phyloP scores from a whole-genome alignment of 2,888 invertebrate genomes.

The Cistogaster globosa region DNA sequence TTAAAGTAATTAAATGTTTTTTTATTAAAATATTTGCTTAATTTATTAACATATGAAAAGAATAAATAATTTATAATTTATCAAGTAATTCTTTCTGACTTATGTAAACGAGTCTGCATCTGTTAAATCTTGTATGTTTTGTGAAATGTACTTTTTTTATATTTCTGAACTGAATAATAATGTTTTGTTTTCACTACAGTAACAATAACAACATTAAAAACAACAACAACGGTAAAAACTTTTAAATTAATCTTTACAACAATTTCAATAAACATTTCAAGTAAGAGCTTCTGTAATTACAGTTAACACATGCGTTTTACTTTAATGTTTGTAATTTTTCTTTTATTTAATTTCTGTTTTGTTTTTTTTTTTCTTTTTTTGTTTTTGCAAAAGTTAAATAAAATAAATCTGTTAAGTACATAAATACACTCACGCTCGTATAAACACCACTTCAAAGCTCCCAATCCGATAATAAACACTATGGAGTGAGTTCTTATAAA shows the following conservation, averaged over 20 bases:
- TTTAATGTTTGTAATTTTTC: constrained; percentile 23
- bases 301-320: constrained; percentile 56
- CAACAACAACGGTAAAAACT: not conserved
- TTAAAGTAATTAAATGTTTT: not conserved
- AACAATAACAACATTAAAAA: too few species aligned
- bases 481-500: constrained; percentile 2
- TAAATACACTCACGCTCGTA: constrained; percentile 24
- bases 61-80: constrained; percentile 23
- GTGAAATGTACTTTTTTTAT: not conserved
- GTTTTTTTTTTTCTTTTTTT: too few species aligned
- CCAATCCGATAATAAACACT: constrained; percentile 25
- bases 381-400: constrained; percentile 55
- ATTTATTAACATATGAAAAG: constrained; percentile 11
- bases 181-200: constrained; percentile 21
- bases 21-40: constrained; percentile 13
- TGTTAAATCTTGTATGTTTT: not conserved
- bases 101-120: not conserved
- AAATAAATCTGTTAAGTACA: constrained; percentile 56
- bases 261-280: constrained; percentile 71
- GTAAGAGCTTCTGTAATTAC: constrained; percentile 57
- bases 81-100: constrained; percentile 2
- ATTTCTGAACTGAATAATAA: not conserved
- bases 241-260: constrained; percentile 61
- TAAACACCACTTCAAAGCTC: constrained; percentile 14
- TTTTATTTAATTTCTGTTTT: constrained; percentile 58